These are phyloP conservation scores for Epirrita christyi DNA, from an alignment of 2,888 invertebrate species.

Conservation along the genomic window DNA sequence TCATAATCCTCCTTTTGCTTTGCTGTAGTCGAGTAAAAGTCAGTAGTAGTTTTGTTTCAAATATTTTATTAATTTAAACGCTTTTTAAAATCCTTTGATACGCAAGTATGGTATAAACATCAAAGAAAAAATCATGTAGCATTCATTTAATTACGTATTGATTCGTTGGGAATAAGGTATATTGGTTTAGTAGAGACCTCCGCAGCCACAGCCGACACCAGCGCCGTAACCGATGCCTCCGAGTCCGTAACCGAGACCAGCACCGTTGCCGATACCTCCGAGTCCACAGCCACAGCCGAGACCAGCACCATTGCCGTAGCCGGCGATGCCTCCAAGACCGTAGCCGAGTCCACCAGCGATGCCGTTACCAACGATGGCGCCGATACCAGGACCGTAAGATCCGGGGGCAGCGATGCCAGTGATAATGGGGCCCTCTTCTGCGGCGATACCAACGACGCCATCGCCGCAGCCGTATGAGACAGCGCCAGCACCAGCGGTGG, in stretches of 20 bases:
- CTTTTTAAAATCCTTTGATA: no score
- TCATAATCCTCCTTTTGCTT: no score
- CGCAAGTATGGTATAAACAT: no score
- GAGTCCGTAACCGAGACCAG: slow-evolving; percentile 39
- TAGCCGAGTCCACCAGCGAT: slow-evolving; percentile 21
- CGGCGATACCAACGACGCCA: slow-evolving; percentile 34
- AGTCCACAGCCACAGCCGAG: slow-evolving; percentile 19
- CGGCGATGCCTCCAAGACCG: slow-evolving; percentile 1
- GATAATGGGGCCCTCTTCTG: slow-evolving; percentile 33
- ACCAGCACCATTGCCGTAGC: slow-evolving; percentile 19
- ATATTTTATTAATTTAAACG: no score
- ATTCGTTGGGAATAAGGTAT: no score
- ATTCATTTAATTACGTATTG: no score
- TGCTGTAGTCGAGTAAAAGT: no score
- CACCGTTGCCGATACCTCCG: slow-evolving; percentile 36
- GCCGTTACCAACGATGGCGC: slow-evolving; percentile 16
- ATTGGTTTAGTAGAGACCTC: background rate
- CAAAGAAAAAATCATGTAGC: no score
- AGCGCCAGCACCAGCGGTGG: slow-evolving; percentile 44
- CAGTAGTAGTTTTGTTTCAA: no score
- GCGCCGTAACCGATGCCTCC: background rate
- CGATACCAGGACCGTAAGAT: slow-evolving; percentile 30
- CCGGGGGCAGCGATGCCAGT: slow-evolving; percentile 32
- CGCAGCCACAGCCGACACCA: slow-evolving; percentile 24
- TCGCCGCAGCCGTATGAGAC: slow-evolving; percentile 47